phyloP scores from a whole-genome alignment of 1,140 invertebrate species.

The Oryctes rhinoceros region DNA sequence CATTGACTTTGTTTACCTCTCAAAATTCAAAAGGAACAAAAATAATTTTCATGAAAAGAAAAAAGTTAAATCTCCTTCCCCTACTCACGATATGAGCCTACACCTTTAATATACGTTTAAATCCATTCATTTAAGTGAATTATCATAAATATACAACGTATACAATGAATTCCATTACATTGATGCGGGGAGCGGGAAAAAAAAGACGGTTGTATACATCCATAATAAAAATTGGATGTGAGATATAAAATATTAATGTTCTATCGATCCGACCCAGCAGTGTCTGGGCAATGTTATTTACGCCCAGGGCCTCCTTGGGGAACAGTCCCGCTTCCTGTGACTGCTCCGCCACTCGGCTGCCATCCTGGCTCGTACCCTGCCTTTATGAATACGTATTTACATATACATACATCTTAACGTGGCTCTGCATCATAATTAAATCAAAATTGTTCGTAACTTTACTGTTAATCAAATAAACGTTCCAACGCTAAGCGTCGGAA shows the following conservation, averaged over 20 bases:
- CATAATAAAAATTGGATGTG: conserved; percentile 9
- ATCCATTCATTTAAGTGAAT: too few species aligned
- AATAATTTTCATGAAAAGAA: too few species aligned
- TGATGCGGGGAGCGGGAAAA: too few species aligned
- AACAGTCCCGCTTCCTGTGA: background rate
- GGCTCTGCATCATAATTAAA: conserved; percentile 2
- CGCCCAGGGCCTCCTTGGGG: background rate
- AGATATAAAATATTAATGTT: conserved; percentile 16
- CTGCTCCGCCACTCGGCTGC: background rate
- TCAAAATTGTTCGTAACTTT: background rate
- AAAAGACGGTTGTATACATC: background rate
- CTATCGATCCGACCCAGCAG: background rate
- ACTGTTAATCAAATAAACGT: conserved; percentile 3
- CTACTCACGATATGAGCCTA: too few species aligned
- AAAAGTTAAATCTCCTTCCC: too few species aligned
- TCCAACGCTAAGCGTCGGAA: background rate
- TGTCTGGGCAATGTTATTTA: background rate
- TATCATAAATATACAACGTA: too few species aligned
- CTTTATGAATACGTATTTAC: background rate
- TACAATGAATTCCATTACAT: too few species aligned
- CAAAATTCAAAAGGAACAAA: too few species aligned
- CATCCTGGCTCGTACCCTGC: background rate
- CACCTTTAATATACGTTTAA: too few species aligned
- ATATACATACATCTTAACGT: background rate
- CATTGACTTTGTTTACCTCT: too few species aligned